Evolutionary conservation across 2,888 invertebrate genomes (phyloP).

Genomic region (Priocnemis perturbator): DNA sequence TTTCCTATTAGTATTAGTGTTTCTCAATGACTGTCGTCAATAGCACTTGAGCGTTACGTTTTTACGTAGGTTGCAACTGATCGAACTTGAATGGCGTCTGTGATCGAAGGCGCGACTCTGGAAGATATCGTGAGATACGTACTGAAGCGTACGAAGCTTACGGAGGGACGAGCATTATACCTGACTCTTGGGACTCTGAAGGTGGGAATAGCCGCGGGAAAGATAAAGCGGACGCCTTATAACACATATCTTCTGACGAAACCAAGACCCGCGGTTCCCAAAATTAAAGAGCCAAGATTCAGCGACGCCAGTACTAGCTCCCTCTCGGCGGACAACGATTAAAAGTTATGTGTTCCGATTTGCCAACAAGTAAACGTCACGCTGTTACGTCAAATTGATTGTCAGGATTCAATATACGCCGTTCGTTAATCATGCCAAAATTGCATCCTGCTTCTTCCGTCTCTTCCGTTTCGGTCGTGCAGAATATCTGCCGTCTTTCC

Average conservation of each 20-base stretch:
- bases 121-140: conserved; percentile 66
- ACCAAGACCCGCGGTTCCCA: conserved; percentile 35
- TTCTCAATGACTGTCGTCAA: too few species aligned
- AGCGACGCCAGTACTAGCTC: conserved; percentile 58
- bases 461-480: conserved; percentile 21
- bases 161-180: conserved; percentile 57
- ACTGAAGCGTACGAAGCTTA: conserved; percentile 57
- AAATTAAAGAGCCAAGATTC: conserved; percentile 58
- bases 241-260: conserved; percentile 58
- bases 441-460: conserved; percentile 24
- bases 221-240: conserved; percentile 58
- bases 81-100: too few species aligned
- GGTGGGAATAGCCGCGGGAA: conserved; percentile 60
- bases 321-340: conserved; percentile 25
- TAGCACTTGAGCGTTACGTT: too few species aligned
- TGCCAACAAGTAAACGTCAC: background rate
- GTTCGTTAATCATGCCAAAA: background rate
- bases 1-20: too few species aligned
- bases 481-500: conserved; percentile 19
- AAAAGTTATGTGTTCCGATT: too few species aligned
- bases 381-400: conserved; percentile 7
- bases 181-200: conserved; percentile 63
- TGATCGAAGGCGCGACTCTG: conserved; percentile 60
- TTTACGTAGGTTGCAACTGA: too few species aligned
- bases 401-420: background rate